Conservation (phyloP, 2,888 invertebrate species). For the Scaptomyza flava region DNA sequence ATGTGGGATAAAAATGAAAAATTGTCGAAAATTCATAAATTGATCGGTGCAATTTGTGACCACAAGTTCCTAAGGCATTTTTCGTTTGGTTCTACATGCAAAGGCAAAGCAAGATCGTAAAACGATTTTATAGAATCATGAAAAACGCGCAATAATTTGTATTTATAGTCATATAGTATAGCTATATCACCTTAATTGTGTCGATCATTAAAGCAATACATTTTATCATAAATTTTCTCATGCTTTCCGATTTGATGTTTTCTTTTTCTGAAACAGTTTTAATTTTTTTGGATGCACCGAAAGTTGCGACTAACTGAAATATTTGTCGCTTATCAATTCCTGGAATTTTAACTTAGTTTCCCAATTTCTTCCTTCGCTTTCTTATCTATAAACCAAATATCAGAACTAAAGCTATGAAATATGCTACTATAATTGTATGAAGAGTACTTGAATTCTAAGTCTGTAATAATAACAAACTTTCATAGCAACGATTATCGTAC, state of each 20-base stretch:
- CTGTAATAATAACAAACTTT: too few species aligned
- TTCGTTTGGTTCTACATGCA: not conserved
- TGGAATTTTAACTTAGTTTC: conserved; percentile 25
- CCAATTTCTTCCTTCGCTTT: conserved; percentile 7
- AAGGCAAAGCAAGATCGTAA: not conserved
- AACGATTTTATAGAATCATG: not conserved
- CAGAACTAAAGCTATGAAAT: not conserved
- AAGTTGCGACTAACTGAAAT: conserved; percentile 25
- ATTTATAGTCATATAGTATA: conserved; percentile 22
- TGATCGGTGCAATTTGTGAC: conserved; percentile 30
- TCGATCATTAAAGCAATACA: conserved; percentile 36
- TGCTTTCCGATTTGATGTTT: not conserved
- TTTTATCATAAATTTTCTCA: conserved; percentile 19
- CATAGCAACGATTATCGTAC: too few species aligned
- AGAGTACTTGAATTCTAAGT: too few species aligned
- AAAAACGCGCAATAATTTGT: conserved; percentile 50
- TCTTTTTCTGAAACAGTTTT: conserved; percentile 1
- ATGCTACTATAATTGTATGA: too few species aligned
- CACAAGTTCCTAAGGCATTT: conserved; percentile 20
- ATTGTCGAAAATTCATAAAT: conserved; percentile 5
- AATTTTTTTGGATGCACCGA: not conserved
- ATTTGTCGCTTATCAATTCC: conserved; percentile 52
- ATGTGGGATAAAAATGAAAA: conserved; percentile 4
- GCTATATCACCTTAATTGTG: conserved; percentile 24
- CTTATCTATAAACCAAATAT: conserved; percentile 2